A percentile compares a stretch with the other conserved stretches of the same genome.
Conservation (phyloP, 1,140 invertebrate genomes). For the Eriocheir sinensis region DNA sequence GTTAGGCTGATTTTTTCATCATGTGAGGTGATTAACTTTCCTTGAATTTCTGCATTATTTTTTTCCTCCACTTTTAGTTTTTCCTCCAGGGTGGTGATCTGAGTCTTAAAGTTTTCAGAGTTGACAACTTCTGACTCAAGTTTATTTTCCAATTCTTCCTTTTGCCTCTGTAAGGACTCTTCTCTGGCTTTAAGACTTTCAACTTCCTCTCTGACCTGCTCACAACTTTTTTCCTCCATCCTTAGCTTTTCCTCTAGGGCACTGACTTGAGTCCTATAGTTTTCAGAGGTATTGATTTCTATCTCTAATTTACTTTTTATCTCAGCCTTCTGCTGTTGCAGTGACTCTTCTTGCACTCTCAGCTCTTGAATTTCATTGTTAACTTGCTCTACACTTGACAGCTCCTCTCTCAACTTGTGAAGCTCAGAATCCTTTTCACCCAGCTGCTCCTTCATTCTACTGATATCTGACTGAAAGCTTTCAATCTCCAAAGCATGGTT, state of each 20-base stretch:
- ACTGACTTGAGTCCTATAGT: neutral
- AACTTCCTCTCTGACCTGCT: constrained; percentile 42
- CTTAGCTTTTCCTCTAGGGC: constrained; percentile 40
- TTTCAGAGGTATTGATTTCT: neutral
- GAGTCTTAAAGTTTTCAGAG: neutral
- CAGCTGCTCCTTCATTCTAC: constrained; percentile 45
- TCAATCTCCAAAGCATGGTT: neutral
- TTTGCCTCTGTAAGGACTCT: constrained; percentile 29
- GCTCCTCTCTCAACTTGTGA: constrained; percentile 42
- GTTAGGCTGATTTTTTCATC: constrained; percentile 46
- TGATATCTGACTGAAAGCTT: neutral
- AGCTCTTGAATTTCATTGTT: neutral
- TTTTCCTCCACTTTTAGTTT: neutral
- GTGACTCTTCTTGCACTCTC: constrained; percentile 19
- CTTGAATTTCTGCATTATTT: constrained; percentile 27
- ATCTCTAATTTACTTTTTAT: constrained; percentile 39
- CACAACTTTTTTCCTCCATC: neutral
- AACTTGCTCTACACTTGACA: neutral
- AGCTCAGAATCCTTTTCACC: constrained; percentile 51
- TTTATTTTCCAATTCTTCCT: neutral
- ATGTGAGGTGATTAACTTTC: neutral
- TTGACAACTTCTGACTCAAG: neutral
- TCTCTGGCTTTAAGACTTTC: neutral
- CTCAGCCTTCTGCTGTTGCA: constrained; percentile 51
- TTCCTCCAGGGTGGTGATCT: constrained; percentile 49